Evolutionary conservation across 2,797 vertebrate genomes (phyloP), one percentile per base, ranked within the genome.

Genomic region (Vespertilio murinus): DNA sequence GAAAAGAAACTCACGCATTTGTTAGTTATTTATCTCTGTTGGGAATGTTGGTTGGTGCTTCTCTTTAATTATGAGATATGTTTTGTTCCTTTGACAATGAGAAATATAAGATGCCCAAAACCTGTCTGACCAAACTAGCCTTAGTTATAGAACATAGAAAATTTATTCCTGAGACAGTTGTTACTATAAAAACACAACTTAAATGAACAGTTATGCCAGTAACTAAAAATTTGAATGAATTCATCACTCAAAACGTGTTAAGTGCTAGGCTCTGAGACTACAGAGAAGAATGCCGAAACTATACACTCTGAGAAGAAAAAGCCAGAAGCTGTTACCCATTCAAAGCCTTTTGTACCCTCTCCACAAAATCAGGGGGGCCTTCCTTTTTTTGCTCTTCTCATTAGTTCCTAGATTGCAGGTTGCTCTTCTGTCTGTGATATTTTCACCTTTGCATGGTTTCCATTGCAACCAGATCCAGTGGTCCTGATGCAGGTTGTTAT

Each of bases 31-130:
- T 83, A 45, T 88, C 59, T 83, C 69, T 88, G 28, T 18, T 47
- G n/a, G 22, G 49, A 14, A 80, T 80, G 38, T 79, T 86, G 86
- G 23, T 67, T 88, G n/a, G 59, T 88, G 6, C 47, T 86, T 93
- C 35, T 84, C n/a, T 69, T 95, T 82, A 92, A 94, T 95, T 90
- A 90, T 86, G 40, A 82, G 70, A 61, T 86, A n/a, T 79, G 2
- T 84, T 22, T 88, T 90, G 88, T 79, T 88, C 33, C 70, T 33
- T 75, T 70, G 67, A 87, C 38, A 94, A 7, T 84, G 74, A 91
- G 64, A 92, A 65, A 83, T 56, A 85, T 7, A 84, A 33, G 22
- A 79, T 83, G n/a, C 77, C 73, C 79, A 61, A 94, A 90, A 42
- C 42, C 23, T 73, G n/a, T 30, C 78, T 84, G 54, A 28, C 59